These are phyloP conservation scores for Streptopelia turtur DNA, from an alignment of 2,797 vertebrate genomes.

Conservation along the genomic window DNA sequence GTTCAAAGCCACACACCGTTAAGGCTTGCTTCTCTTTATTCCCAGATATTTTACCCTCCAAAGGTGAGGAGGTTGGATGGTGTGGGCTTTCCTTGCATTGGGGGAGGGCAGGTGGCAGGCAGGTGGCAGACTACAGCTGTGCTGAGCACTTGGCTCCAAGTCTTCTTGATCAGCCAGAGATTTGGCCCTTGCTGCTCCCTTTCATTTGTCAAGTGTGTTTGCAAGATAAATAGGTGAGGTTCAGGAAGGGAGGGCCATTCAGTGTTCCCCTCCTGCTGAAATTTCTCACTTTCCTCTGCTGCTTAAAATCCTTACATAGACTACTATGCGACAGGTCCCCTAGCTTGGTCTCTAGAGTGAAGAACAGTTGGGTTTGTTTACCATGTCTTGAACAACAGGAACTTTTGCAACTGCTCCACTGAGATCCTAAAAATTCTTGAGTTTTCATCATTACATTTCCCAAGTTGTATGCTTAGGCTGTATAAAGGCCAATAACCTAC, in stretches of 20 bases:
- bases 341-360: neutral
- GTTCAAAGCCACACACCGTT: neutral
- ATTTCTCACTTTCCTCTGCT: neutral
- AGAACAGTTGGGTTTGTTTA: neutral
- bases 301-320: neutral
- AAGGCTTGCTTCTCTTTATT: slow-evolving; percentile 1
- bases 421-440: neutral
- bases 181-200: neutral
- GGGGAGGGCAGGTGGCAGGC: neutral
- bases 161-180: neutral
- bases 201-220: neutral
- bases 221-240: neutral
- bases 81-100: neutral
- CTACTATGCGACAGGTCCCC: rapidly evolving
- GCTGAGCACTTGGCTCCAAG: neutral
- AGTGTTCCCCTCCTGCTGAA: neutral
- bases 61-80: neutral
- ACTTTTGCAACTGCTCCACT: neutral
- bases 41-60: neutral
- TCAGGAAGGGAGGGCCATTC: neutral
- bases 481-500: neutral
- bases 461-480: neutral
- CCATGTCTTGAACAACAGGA: neutral
- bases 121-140: neutral
- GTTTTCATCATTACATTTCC: neutral